These are phyloP conservation scores for Suricata suricatta DNA, from an alignment of 2,113 vertebrate genomes.

Conservation along the genomic window DNA sequence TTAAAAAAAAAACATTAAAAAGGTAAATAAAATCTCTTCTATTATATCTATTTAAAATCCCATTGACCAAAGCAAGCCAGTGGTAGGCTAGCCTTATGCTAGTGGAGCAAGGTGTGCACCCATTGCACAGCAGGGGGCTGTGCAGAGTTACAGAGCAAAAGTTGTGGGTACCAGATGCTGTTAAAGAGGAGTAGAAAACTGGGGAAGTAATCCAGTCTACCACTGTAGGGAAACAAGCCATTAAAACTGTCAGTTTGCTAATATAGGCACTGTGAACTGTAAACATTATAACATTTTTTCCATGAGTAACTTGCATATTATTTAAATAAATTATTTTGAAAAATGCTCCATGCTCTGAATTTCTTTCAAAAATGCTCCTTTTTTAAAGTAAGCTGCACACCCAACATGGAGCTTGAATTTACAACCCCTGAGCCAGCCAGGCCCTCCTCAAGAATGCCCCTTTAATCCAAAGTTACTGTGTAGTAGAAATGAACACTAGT, in stretches of 20 bases:
- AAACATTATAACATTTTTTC: not conserved
- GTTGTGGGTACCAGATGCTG: not conserved
- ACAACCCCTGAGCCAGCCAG: too few relatives aligned
- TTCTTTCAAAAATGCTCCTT: conserved; percentile 9
- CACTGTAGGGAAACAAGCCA: not conserved
- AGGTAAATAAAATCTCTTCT: not conserved
- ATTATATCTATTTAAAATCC: not conserved
- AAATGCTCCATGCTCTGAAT: conserved; percentile 5
- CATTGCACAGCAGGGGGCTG: not conserved
- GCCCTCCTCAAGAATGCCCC: not conserved
- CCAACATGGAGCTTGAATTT: too few relatives aligned
- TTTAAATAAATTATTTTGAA: not conserved
- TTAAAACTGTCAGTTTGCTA: not conserved
- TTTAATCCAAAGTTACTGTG: conserved; percentile 8
- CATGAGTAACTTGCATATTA: not conserved
- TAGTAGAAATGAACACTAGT: conserved; percentile 10
- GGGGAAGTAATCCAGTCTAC: not conserved
- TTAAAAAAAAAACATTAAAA: too few relatives aligned
- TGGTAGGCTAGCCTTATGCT: not conserved
- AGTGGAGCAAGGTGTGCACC: not conserved
- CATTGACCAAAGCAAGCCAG: not conserved
- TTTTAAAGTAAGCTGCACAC: not conserved
- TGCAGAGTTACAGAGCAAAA: not conserved
- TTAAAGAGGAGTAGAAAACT: not conserved
- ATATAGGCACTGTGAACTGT: not conserved